Base-by-base conservation (phyloP, 2,888 invertebrate species). In the Anoplius nigerrimus region DNA sequence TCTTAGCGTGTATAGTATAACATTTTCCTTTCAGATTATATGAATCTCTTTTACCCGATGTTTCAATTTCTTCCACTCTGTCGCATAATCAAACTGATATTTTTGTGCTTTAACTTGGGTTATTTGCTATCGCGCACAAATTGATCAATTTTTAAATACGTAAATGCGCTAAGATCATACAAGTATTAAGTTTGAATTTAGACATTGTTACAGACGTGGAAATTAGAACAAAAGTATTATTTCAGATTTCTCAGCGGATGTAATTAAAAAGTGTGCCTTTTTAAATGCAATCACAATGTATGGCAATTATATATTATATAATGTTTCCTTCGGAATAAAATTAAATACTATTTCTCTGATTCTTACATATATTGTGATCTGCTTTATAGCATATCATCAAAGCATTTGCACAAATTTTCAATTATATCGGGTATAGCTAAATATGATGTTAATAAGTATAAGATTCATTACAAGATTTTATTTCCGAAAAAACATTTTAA, bases 201-300 rank as follows among this genome's bases (percentile, higher is more conserved):
- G 16, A 57, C 46, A 66, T 27, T 56, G 58, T 63, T 56, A 60
- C 18, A 55, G 16, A 21, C 24, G 27, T 56, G 21, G 13, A 21
- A 20, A 43, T 27, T 27, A 8, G 11, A 20, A 15, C 20, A 20
- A 15, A 20, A 52, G 5, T n/a, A 18, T 27, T 52, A 53, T 11
- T 21, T 24, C 62, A n/a, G 63, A 22, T 42, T 62, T 69, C 34
- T 62, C 24, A 48, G 66, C 24, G 43, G 16, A 55, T 54, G 46
- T 56, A 45, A 58, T 51, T 66, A 15, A 64, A 53, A 69, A 69
- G 52, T 66, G 54, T 62, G 75, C 75, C 75, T 75, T 76, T 61
- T 62, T 62, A 63, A 56, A 62, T 69, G 59, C 57, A 71, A 69
- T 69, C 65, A 62, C 24, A 69, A 66, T 60, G 55, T 48, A 43